phyloP scores from a whole-genome alignment of 2,113 vertebrate species.

The Xenopus laevis region DNA sequence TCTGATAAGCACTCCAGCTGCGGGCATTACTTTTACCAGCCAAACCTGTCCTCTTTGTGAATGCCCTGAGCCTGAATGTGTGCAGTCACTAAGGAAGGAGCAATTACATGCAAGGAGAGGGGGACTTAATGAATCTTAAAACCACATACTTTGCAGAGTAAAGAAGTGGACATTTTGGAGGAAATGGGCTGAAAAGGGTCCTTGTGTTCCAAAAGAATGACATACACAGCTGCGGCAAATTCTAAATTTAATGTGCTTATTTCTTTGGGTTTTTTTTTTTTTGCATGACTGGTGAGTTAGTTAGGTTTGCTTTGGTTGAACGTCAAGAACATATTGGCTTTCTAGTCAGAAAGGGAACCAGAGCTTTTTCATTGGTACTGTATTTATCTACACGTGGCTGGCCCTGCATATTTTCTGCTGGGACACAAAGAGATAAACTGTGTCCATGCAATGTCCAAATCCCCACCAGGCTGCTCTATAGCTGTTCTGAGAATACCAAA shows the following conservation, averaged over 20 bases:
- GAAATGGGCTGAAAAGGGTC: constrained; percentile 38
- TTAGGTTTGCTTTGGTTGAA: constrained; percentile 47
- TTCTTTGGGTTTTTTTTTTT: constrained; percentile 43
- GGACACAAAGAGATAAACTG: constrained; percentile 11
- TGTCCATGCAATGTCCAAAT: not conserved
- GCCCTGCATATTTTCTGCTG: constrained; percentile 25
- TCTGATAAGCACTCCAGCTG: constrained; percentile 41
- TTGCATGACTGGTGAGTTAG: constrained; percentile 32
- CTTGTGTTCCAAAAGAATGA: constrained; percentile 44
- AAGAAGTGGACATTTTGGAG: constrained; percentile 46
- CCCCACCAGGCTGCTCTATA: not conserved
- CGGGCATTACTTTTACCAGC: constrained; percentile 28
- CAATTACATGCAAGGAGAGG: constrained; percentile 31
- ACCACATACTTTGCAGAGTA: constrained; percentile 39
- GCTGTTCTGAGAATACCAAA: not conserved
- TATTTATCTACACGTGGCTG: constrained; percentile 29
- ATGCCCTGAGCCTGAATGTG: not conserved
- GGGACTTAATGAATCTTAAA: constrained; percentile 46
- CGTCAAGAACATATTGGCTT: constrained; percentile 25
- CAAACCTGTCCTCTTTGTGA: not conserved
- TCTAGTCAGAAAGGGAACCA: constrained; percentile 29
- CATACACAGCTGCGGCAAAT: constrained; percentile 44
- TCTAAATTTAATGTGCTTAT: constrained; percentile 42
- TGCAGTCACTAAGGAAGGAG: constrained; percentile 30
- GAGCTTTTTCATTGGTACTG: constrained; percentile 30